Evolutionary conservation across 2,113 vertebrate genomes (phyloP), one percentile per base, ranked within the genome.

Genomic region (Pterophyllum scalare): DNA sequence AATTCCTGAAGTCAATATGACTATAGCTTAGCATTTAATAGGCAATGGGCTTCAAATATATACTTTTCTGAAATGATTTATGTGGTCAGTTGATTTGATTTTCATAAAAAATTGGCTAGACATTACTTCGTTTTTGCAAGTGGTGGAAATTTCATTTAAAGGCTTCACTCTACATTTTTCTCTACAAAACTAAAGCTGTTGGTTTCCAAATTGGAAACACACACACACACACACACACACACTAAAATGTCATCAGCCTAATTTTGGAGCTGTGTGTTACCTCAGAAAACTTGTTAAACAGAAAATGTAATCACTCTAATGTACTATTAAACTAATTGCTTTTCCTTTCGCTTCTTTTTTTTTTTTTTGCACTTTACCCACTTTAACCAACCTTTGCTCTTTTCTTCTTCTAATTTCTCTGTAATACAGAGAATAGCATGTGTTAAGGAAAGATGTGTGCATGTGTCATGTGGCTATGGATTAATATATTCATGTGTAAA

Each of bases 71-170:
- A 86, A 81, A 70, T 77, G 77, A 85, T 91, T 91, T 83, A 91
- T 58, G 60, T 75, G 72, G 82, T 82, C 85, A 88, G 46, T 77
- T 77, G 19, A 76, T 87, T 81, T 83, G 11, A 85, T 79, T 90
- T 87, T 91, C 33, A 83, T 33, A 38, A 38, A 74, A 77, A 62
- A 17, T 7, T 90, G 91, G 91, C 89, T 0, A 14, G 75, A 78
- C 76, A 43, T 87, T 61, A 75, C 76, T 75, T 78, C 49, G 7
- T 58, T 76, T 54, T 70, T 31, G 10, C 1, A 76, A 70, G 86
- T 59, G 43, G 77, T 79, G 85, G 81, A 82, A 85, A 89, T 88
- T 64, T 82, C 78, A 81, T 91, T 87, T 82, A 65, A 86, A 80
- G 59, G 59, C 82, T 84, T 46, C 78, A 87, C 75, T 88, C 59